Percentiles rank a stretch among this genome's conserved stretches.
Conservation (phyloP, 2,113 vertebrate genomes). For the Nanorana parkeri region DNA sequence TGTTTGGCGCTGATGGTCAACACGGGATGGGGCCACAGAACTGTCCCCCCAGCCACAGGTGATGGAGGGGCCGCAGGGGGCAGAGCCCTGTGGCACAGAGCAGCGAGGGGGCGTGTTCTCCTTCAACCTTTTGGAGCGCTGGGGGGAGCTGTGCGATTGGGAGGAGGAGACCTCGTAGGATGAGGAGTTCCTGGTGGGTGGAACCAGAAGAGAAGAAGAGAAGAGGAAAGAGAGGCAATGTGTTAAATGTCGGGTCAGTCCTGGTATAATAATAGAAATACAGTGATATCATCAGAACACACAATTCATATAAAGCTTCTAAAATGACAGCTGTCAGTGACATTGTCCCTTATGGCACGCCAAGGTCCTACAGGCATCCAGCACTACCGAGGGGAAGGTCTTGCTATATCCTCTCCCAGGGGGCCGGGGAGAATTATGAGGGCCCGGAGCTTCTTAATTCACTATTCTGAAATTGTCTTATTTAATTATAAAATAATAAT, state of each 20-base stretch:
- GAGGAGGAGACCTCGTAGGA: slow-evolving; percentile 93
- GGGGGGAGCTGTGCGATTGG: slow-evolving; percentile 88
- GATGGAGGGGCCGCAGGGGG: slow-evolving; percentile 78
- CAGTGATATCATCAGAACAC: not conserved
- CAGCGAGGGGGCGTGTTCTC: slow-evolving; percentile 97
- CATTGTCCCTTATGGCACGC: no score
- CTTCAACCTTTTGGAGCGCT: slow-evolving; percentile 96
- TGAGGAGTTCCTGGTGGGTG: slow-evolving; percentile 80
- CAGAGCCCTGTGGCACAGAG: slow-evolving; percentile 84
- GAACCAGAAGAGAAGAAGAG: slow-evolving; percentile 3
- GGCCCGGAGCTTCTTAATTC: no score
- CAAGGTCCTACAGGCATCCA: no score
- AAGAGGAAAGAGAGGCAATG: not conserved
- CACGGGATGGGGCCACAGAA: slow-evolving; percentile 55
- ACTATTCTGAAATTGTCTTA: no score
- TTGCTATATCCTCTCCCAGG: no score
- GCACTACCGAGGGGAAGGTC: no score
- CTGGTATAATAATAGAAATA: not conserved
- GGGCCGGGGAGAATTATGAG: no score
- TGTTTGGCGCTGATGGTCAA: slow-evolving; percentile 87
- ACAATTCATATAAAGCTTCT: no score
- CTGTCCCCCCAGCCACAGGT: slow-evolving; percentile 79
- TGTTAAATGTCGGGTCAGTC: not conserved
- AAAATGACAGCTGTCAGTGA: no score
- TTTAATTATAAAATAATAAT: no score